phyloP scores from a whole-genome alignment of 2,888 invertebrate genomes.

The Agrypnus murinus region DNA sequence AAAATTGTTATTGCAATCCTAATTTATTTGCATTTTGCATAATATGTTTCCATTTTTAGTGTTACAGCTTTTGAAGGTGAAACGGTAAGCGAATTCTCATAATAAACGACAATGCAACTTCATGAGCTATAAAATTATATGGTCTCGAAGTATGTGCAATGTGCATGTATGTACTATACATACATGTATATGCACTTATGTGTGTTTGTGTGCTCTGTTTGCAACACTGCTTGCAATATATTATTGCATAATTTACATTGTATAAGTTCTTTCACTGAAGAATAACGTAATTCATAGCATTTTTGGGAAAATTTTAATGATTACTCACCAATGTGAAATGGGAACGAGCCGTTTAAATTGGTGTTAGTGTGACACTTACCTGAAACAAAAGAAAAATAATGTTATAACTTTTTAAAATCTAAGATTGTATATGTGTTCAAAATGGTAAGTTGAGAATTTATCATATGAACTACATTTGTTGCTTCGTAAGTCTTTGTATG shows the following conservation, averaged over 20 bases:
- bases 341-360: background rate
- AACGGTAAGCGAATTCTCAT: constrained; percentile 33
- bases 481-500: too few relatives aligned
- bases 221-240: too few relatives aligned
- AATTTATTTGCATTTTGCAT: constrained; percentile 27
- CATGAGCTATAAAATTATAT: constrained; percentile 45
- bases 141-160: background rate
- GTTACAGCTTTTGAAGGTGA: constrained; percentile 12
- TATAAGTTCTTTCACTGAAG: constrained; percentile 19
- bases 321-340: background rate
- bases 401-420: too few relatives aligned
- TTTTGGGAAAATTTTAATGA: background rate
- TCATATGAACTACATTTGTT: too few relatives aligned
- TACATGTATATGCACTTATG: too few relatives aligned
- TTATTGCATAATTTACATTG: constrained; percentile 19
- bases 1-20: constrained; percentile 6
- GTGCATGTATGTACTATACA: background rate
- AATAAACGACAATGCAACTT: constrained; percentile 34
- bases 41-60: background rate
- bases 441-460: too few relatives aligned
- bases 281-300: constrained; percentile 12
- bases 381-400: constrained; percentile 17
- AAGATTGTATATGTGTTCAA: too few relatives aligned
- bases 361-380: constrained; percentile 14
- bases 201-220: too few relatives aligned